phyloP scores from a whole-genome alignment of 30 jellyfish, hydroid and myxozoan genomes.

The Chironex yamaguchii region DNA sequence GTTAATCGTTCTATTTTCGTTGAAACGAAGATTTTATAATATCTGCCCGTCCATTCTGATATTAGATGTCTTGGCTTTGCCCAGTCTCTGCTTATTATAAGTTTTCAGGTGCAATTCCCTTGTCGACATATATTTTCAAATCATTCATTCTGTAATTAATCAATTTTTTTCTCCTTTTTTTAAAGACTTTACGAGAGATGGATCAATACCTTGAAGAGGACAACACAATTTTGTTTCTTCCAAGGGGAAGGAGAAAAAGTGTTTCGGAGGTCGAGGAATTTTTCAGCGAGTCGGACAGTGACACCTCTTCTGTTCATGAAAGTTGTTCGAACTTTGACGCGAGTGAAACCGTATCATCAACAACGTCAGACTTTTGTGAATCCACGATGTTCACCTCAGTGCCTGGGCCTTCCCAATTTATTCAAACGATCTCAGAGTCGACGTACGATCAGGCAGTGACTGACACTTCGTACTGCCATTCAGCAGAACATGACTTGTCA shows the following conservation, averaged over 20 bases:
- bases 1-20: not conserved
- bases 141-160: too few relatives aligned
- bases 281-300: slow-evolving; percentile 95
- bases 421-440: slow-evolving; percentile 15
- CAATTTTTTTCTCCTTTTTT: not conserved
- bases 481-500: slow-evolving; percentile 38
- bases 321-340: slow-evolving; percentile 80
- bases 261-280: slow-evolving; percentile 89
- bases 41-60: too few relatives aligned
- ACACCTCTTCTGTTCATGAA: slow-evolving; percentile 90
- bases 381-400: slow-evolving; percentile 54
- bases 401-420: slow-evolving; percentile 11
- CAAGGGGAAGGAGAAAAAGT: slow-evolving; percentile 79
- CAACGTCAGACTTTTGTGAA: slow-evolving; percentile 46
- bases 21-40: too few relatives aligned
- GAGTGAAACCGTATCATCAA: slow-evolving; percentile 46
- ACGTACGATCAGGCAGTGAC: slow-evolving; percentile 11
- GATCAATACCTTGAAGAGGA: slow-evolving; percentile 87
- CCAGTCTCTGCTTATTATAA: too few relatives aligned
- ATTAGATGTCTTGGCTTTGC: too few relatives aligned
- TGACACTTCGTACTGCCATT: slow-evolving; percentile 35
- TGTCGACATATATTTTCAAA: too few relatives aligned
- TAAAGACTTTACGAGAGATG: slow-evolving; percentile 95
- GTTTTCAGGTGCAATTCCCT: too few relatives aligned
- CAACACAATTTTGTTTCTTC: slow-evolving; percentile 26